Conservation (phyloP, 2,113 vertebrate species). For the Thalassoma bifasciatum region DNA sequence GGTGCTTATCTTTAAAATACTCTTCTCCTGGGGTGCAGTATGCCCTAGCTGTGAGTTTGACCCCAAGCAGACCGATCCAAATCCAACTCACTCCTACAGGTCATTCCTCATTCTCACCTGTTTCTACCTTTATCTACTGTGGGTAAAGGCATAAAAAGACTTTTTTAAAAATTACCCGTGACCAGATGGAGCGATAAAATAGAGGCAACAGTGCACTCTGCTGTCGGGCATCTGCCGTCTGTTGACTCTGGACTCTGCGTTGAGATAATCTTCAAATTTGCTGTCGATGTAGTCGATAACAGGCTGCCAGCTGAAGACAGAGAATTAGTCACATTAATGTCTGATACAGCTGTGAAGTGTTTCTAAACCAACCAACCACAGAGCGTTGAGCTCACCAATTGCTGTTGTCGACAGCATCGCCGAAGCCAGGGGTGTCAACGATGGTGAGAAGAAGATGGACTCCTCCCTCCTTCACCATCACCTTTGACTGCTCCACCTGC, state of each 20-base stretch:
- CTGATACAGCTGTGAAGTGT: neutral
- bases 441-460: conserved; percentile 96
- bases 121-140: no score
- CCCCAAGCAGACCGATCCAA: no score
- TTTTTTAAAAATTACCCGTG: conserved; percentile 85
- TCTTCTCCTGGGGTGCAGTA: no score
- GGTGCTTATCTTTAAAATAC: no score
- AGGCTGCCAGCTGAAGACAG: conserved; percentile 90
- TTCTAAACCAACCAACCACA: no score
- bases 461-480: conserved; percentile 95
- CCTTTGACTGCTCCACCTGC: conserved; percentile 95
- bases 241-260: conserved; percentile 96
- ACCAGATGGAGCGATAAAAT: conserved; percentile 97
- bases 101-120: no score
- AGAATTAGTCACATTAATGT: neutral
- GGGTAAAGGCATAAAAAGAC: neutral
- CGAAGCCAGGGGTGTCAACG: conserved; percentile 96
- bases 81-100: no score
- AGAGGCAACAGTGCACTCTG: conserved; percentile 95
- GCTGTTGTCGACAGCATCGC: conserved; percentile 97
- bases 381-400: conserved; percentile 87
- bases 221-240: conserved; percentile 95
- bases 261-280: conserved; percentile 98
- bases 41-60: no score
- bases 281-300: conserved; percentile 97